These are phyloP conservation scores for Magallana angulata DNA, from an alignment of 1,140 invertebrate genomes.

Conservation along the genomic window DNA sequence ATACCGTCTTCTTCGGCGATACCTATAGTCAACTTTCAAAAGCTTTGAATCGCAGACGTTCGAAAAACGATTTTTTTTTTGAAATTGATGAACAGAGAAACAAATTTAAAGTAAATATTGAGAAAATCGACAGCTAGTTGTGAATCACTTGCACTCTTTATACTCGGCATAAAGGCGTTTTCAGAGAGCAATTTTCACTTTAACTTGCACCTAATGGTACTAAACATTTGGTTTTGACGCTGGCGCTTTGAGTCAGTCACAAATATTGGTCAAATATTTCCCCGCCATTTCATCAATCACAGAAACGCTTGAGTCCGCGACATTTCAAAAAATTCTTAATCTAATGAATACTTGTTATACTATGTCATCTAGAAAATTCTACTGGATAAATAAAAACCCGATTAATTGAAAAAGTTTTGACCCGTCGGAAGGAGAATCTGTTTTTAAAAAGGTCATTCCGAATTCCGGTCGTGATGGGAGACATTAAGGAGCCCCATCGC, in stretches of 20 bases:
- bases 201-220: background rate
- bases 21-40: background rate
- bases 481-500: background rate
- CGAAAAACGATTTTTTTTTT: background rate
- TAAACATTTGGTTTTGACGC: background rate
- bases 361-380: too few species aligned
- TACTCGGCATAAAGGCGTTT: background rate
- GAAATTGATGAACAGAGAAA: conserved; percentile 26
- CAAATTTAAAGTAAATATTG: conserved; percentile 23
- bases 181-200: background rate
- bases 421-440: too few species aligned
- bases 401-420: too few species aligned
- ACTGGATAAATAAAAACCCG: too few species aligned
- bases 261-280: too few species aligned
- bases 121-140: background rate
- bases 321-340: too few species aligned
- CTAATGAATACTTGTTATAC: too few species aligned
- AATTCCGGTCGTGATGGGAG: background rate
- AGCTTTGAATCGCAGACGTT: conserved; percentile 12
- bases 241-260: too few species aligned
- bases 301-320: too few species aligned
- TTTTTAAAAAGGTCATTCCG: background rate
- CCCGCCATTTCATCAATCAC: too few species aligned
- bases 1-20: background rate
- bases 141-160: conserved; percentile 10